Conservation (phyloP, 2,113 vertebrate genomes). For the Sebastes fasciatus region DNA sequence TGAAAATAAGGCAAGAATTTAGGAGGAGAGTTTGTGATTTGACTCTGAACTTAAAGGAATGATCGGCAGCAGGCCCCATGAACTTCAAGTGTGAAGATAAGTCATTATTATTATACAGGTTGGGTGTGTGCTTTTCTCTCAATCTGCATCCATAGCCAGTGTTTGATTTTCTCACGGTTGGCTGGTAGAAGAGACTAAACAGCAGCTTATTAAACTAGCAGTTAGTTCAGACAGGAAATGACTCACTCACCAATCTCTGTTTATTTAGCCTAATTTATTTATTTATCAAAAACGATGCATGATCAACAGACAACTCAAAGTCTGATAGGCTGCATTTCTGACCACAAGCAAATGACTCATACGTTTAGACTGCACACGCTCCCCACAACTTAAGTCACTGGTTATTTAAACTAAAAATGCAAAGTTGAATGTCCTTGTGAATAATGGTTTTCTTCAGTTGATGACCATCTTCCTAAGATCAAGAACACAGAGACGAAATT, state of each 20-base stretch:
- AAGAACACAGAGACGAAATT: background rate
- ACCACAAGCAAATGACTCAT: constrained; percentile 17
- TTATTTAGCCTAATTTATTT: constrained; percentile 18
- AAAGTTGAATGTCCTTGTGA: background rate
- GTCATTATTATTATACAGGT: background rate
- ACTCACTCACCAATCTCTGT: constrained; percentile 11
- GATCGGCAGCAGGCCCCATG: background rate
- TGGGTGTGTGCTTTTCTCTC: background rate
- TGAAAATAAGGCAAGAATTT: constrained; percentile 17
- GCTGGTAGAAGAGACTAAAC: background rate
- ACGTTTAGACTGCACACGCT: background rate
- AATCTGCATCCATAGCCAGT: background rate
- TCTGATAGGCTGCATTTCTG: background rate
- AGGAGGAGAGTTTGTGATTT: background rate
- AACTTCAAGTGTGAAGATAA: constrained; percentile 11
- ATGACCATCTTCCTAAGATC: background rate
- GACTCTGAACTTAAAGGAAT: constrained; percentile 18
- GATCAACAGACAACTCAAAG: constrained; percentile 5
- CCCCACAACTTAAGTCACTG: background rate
- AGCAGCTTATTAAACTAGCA: background rate
- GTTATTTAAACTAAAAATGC: no score
- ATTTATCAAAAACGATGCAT: constrained; percentile 5
- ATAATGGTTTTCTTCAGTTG: background rate
- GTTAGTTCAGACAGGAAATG: constrained; percentile 15
- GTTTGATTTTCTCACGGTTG: constrained; percentile 36